These are phyloP conservation scores for Eurois occulta DNA, from an alignment of 2,888 invertebrate genomes.

Conservation along the genomic window DNA sequence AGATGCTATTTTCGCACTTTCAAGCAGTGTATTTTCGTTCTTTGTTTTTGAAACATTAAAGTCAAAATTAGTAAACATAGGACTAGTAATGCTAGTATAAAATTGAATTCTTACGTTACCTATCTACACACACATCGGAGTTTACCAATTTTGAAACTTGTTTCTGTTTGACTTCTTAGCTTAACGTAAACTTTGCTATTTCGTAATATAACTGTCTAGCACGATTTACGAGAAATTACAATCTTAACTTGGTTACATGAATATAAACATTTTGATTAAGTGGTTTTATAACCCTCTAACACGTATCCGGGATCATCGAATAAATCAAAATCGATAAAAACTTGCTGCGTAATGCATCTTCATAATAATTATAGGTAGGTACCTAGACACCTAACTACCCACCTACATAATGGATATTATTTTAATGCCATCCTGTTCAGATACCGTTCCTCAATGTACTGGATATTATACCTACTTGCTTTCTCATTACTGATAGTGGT, in stretches of 20 bases:
- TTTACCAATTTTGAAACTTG: constrained; percentile 5
- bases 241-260: background rate
- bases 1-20: background rate
- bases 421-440: constrained; percentile 10
- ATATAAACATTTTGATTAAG: background rate
- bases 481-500: constrained; percentile 30
- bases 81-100: constrained; percentile 1
- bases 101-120: constrained; percentile 14
- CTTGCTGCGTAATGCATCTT: constrained; percentile 4
- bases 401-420: background rate
- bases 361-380: background rate
- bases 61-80: constrained; percentile 47
- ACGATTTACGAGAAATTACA: background rate
- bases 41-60: constrained; percentile 48
- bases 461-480: constrained; percentile 4
- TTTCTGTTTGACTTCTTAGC: background rate
- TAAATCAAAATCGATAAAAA: constrained; percentile 4
- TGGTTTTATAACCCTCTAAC: background rate
- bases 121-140: background rate
- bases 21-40: constrained; percentile 5
- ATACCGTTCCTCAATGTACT: constrained; percentile 11
- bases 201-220: background rate
- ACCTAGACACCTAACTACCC: background rate
- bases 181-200: background rate
- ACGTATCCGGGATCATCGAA: background rate